Evolutionary conservation across 2,113 vertebrate species (phyloP), one percentile per base, ranked within the genome.

Genomic region (Nettapus auritus): DNA sequence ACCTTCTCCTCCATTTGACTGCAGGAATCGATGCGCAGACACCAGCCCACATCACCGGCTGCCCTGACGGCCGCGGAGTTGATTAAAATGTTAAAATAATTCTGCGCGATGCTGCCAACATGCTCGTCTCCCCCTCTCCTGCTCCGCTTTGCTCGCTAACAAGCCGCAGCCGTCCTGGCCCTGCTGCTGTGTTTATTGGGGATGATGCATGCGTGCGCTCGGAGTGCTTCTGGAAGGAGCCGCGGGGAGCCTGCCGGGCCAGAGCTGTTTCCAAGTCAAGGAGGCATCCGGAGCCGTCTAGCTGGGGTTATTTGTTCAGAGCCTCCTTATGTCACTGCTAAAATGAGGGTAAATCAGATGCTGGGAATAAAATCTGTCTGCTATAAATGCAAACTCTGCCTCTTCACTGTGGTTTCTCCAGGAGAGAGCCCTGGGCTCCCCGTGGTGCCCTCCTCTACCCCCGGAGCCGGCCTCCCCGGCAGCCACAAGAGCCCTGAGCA

Each of bases 1-100:
- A 3, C 48, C 50, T 25, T 88, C 42, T 60, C 52, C 71, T 70
- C 40, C 3, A 0, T 17, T 11, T 5, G 83, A 69, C 91, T 68
- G 64, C 13, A 38, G 85, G 62, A 14, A 80, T 12, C 1, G 3
- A 64, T 66, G 57, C 34, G 38, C 88, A 88, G 80, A 23, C 10
- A 42, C 83, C 3, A 2, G 31, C 73, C 85, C 73, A 21, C 8
- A 5, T 16, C 94, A 53, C 21, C 4, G 34, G 50, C 36, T 34
- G 29, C 31, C 31, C 31, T 33, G 56, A 55, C 19, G 21, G 36
- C 53, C 23, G 23, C 6, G 86, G 44, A 95, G 92, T 84, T 87
- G 96, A 96, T 96, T 96, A 93, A 84, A 93, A 90, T 85, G 95
- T 82, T 81, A 73, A 63, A 83, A 76, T 88, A 40, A 90, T 86